phyloP scores from a whole-genome alignment of 2,113 vertebrate species.

The Lipophrys pholis region DNA sequence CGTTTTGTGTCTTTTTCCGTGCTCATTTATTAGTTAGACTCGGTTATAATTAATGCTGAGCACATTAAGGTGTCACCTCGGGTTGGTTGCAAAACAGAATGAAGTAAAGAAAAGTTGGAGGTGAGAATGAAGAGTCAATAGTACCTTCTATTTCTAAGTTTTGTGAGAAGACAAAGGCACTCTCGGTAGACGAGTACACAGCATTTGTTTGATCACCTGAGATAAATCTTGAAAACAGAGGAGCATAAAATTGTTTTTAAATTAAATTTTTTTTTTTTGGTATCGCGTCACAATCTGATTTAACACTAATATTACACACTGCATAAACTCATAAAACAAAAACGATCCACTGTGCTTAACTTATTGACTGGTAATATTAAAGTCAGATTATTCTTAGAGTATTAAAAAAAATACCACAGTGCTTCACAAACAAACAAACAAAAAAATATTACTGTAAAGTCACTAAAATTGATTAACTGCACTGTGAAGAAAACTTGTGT shows the following conservation, averaged over 20 bases:
- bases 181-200: not conserved
- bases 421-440: no score
- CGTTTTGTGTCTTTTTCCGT: not conserved
- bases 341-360: constrained; percentile 1
- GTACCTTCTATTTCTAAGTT: constrained; percentile 10
- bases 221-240: not conserved
- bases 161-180: not conserved
- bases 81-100: constrained; percentile 14
- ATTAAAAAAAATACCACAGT: no score
- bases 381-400: not conserved
- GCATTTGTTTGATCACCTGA: not conserved
- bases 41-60: constrained; percentile 44
- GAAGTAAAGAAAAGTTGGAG: constrained; percentile 19
- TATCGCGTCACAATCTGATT: constrained; percentile 2
- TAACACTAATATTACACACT: constrained; percentile 7
- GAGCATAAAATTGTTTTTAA: not conserved
- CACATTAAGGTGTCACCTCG: not conserved
- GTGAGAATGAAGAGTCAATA: constrained; percentile 36
- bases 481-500: no score
- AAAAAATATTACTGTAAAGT: no score
- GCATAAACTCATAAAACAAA: constrained; percentile 2
- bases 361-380: not conserved
- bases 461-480: no score
- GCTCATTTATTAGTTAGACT: constrained; percentile 29
- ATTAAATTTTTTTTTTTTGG: not conserved